Conservation (phyloP, 2,888 invertebrate genomes). For the Marasmarcha lunaedactyla region DNA sequence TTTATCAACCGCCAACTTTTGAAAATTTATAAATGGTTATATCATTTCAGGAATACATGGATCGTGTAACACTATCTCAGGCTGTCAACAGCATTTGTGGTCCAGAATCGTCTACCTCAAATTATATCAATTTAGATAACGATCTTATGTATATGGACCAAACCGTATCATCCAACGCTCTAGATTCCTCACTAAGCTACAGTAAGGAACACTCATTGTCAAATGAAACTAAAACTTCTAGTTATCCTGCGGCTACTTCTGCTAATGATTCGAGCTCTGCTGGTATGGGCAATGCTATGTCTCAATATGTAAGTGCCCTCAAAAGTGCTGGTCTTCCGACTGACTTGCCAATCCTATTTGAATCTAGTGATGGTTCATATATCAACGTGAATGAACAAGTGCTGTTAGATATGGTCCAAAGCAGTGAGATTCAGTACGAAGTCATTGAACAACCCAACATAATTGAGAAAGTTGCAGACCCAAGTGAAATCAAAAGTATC, state of each 20-base stretch:
- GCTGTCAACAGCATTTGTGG: slow-evolving; percentile 60
- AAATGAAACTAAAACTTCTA: slow-evolving; percentile 40
- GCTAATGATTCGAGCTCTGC: slow-evolving; percentile 26
- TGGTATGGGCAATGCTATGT: slow-evolving; percentile 51
- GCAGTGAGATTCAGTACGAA: slow-evolving; percentile 64
- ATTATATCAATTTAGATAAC: slow-evolving; percentile 47
- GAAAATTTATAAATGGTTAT: too few relatives aligned
- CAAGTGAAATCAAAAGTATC: slow-evolving; percentile 62
- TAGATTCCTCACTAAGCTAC: slow-evolving; percentile 39
- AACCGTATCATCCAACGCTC: slow-evolving; percentile 36
- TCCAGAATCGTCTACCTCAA: slow-evolving; percentile 35
- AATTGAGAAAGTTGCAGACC: slow-evolving; percentile 60
- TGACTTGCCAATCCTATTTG: slow-evolving; percentile 70
- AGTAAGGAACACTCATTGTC: slow-evolving; percentile 35
- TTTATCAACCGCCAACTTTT: too few relatives aligned
- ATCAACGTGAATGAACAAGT: slow-evolving; percentile 75
- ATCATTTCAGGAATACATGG: slow-evolving; percentile 51
- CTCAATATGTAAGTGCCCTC: slow-evolving; percentile 59
- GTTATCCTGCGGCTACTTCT: slow-evolving; percentile 32
- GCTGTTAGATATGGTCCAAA: slow-evolving; percentile 65
- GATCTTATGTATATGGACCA: slow-evolving; percentile 59
- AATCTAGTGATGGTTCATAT: slow-evolving; percentile 74
- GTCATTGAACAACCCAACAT: slow-evolving; percentile 64
- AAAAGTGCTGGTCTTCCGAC: slow-evolving; percentile 59
- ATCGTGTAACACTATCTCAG: slow-evolving; percentile 50